Evolutionary conservation across 2,888 invertebrate genomes (phyloP).

Genomic region (Drosophila barbarae): DNA sequence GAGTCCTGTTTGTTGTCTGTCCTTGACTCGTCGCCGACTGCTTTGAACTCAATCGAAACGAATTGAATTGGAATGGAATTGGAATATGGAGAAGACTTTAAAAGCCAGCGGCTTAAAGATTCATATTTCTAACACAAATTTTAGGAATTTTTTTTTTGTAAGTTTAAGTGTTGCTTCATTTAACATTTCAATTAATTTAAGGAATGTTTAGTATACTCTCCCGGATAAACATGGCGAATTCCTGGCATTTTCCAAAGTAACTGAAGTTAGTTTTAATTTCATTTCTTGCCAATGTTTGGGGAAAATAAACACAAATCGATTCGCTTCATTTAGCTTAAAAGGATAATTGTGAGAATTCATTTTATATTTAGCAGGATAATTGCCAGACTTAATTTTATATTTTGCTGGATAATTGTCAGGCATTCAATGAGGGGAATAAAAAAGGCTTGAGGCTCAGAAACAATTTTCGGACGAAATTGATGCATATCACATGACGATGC

Average conservation of each 20-base stretch:
- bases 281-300: background rate
- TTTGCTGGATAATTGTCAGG: background rate
- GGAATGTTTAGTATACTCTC: background rate
- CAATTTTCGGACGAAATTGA: constrained; percentile 47
- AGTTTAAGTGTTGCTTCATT: background rate
- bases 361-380: background rate
- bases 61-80: constrained; percentile 1
- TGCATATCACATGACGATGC: constrained; percentile 68
- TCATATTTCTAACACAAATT: no score
- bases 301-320: background rate
- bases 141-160: background rate
- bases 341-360: constrained; percentile 1
- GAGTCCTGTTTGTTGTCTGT: constrained; percentile 58
- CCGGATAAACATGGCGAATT: background rate
- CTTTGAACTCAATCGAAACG: constrained; percentile 38
- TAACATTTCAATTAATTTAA: background rate
- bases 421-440: background rate
- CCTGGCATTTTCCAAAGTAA: background rate
- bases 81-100: constrained; percentile 6
- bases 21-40: constrained; percentile 32
- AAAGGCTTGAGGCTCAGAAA: background rate
- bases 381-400: constrained; percentile 1
- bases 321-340: background rate
- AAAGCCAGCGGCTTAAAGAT: constrained; percentile 1
- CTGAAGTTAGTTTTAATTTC: background rate